Evolutionary conservation across 2,888 invertebrate genomes (phyloP), one percentile per base, ranked within the genome.

Genomic region (Callimorpha dominula): DNA sequence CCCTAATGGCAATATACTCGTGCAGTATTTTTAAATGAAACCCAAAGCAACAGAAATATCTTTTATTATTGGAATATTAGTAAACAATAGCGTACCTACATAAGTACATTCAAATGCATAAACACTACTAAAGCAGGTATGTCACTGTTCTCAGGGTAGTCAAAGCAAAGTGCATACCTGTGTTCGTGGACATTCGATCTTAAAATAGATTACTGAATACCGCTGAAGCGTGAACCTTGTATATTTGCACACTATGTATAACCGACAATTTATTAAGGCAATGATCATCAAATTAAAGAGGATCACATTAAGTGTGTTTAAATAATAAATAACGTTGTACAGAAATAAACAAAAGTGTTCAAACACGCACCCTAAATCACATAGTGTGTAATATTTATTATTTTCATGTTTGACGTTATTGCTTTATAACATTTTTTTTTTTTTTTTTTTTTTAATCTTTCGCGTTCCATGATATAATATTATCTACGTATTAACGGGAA

Each of bases 91-190:
- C 17, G 64, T 73, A 46, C 17, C 52, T 60, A 72, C 46, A 52
- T 68, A 42, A 64, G 73, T 73, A 68, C 50, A 72, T 80, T 76
- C 70, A 60, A 75, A 75, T 69, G 68, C 73, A 81, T 72, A 76
- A 49, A 73, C 8, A 42, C 46, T 50, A 68, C 57, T 68, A 69
- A 68, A 71, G 80, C 79, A 82, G 81, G 81, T 82, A 81, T 88
- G 87, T 87, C 86, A 86, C 81, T 80, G 80, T 84, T 65, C 62
- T 57, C 65, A 76, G 79, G 75, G 78, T 84, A 85, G 85, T 83
- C 85, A 84, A 83, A 85, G 84, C 82, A 86, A 88, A 88, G 88
- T 88, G 88, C 86, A 88, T 85, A 88, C 81, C 87, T 86, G 78
- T 88, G 88, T 88, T 75, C 77, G 81, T 82, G 78, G 83, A 81